Evolutionary conservation across 2,888 invertebrate species (phyloP).

Genomic region (Agonum fuliginosum): DNA sequence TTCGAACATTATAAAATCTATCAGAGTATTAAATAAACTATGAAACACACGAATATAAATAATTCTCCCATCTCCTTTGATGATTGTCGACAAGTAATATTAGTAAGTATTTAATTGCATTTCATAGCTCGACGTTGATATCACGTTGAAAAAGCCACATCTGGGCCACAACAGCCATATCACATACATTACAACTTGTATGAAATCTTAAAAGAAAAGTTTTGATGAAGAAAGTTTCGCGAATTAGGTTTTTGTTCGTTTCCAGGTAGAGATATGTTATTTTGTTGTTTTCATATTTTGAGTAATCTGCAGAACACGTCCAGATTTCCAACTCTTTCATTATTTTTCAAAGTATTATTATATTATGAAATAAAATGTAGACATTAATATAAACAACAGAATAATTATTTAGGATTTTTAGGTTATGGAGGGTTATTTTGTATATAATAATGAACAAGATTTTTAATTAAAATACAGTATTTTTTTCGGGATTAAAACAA

Average conservation of each 20-base stretch:
- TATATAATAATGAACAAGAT: no score
- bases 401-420: no score
- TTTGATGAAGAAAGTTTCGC: slow-evolving; percentile 47
- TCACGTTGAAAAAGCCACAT: background rate
- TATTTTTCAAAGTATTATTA: no score
- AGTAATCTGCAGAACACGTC: slow-evolving; percentile 2
- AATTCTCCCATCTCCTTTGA: background rate
- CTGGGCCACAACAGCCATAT: slow-evolving; percentile 7
- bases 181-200: slow-evolving; percentile 39
- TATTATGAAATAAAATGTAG: no score
- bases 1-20: no score
- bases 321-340: slow-evolving; percentile 12
- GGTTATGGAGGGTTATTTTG: no score
- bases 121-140: background rate
- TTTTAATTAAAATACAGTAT: no score
- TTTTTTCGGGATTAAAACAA: no score
- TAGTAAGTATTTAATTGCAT: slow-evolving; percentile 1
- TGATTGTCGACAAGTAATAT: slow-evolving; percentile 7
- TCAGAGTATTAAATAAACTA: no score
- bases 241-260: slow-evolving; percentile 40
- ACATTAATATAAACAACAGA: no score
- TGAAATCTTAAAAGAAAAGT: slow-evolving; percentile 49
- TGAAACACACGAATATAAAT: no score
- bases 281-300: slow-evolving; percentile 39
- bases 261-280: slow-evolving; percentile 39